Evolutionary conservation across 2,113 vertebrate species (phyloP), one percentile per base, ranked within the genome.

Genomic region (Oenanthe melanoleuca): DNA sequence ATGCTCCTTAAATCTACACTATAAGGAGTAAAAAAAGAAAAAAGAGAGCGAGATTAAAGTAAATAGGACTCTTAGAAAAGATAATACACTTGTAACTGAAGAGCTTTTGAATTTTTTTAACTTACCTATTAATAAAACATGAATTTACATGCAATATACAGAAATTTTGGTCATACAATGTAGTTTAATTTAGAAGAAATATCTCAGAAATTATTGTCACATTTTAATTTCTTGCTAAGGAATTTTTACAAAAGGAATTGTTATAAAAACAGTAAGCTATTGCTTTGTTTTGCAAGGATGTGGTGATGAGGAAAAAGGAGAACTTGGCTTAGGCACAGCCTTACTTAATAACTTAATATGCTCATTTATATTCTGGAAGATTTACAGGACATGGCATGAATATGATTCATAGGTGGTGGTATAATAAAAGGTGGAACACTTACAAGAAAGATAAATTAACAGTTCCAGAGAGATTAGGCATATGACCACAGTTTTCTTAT

Each of bases 281-380:
- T 86, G 9, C 7, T 84, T 75, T 70, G 22, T 63, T 71, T 69
- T 71, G 17, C 21, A 81, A 84, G 20, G 10, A 55, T n/a, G 17
- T 29, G 12, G 17, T 69, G 29, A 80, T 61, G 80, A 74, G 28
- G 44, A 64, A 79, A 22, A 50, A 50, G 21, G 5, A 52, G 33
- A 69, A 72, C 9, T 63, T 72, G 21, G 37, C 50, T 59, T 53
- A 44, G 44, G 8, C 6, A 33, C 3, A 38, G 14, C 34, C 33
- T 70, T 90, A 61, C 74, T 92, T 83, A 79, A 80, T 88, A 80
- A 61, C 74, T 92, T 83, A 79, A 80, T 88, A 80, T 23, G 38
- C 34, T 83, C n/a, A 42, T 87, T 89, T 81, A 61, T 83, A n/a
- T 49, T 86, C 61, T 82, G 31, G 42, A 84, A 94, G 26, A 67